phyloP scores from a whole-genome alignment of 2,888 invertebrate species.

The Xanthia togata region DNA sequence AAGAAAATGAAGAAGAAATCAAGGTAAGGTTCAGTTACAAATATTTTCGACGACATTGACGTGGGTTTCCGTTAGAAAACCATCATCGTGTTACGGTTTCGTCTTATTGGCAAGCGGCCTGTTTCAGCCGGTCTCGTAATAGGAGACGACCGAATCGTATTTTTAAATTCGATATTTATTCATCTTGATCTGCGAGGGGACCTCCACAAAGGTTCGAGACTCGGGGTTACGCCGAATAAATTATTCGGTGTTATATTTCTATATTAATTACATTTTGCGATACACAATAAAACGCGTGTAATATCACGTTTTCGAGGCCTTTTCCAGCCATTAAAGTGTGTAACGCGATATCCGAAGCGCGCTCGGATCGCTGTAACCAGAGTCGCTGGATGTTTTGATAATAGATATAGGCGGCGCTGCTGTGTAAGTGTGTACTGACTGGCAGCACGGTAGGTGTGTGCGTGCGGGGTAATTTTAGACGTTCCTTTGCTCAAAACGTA shows the following conservation, averaged over 20 bases:
- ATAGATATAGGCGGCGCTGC: constrained; percentile 87
- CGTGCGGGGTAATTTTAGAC: constrained; percentile 90
- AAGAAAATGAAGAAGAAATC: constrained; percentile 94
- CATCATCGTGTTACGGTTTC: constrained; percentile 83
- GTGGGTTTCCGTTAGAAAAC: constrained; percentile 82
- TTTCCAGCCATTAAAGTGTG: constrained; percentile 91
- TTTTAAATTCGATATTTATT: constrained; percentile 88
- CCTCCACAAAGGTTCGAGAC: constrained; percentile 78
- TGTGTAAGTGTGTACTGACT: constrained; percentile 84
- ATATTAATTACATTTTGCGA: constrained; percentile 90
- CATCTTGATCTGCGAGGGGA: constrained; percentile 76
- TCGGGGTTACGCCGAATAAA: constrained; percentile 85
- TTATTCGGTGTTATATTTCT: constrained; percentile 87
- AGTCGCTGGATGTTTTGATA: constrained; percentile 90
- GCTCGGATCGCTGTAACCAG: constrained; percentile 90
- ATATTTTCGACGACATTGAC: constrained; percentile 71
- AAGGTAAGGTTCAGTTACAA: constrained; percentile 89
- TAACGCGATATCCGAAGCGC: constrained; percentile 90
- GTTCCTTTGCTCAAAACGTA: constrained; percentile 90
- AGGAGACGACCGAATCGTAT: constrained; percentile 86
- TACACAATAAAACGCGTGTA: constrained; percentile 90
- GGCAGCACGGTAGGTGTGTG: constrained; percentile 78
- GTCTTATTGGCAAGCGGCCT: constrained; percentile 87
- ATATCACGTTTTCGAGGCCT: constrained; percentile 91
- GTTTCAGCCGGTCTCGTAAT: constrained; percentile 84